Conservation (phyloP, 2,113 vertebrate species). For the Cercopithecus mona region DNA sequence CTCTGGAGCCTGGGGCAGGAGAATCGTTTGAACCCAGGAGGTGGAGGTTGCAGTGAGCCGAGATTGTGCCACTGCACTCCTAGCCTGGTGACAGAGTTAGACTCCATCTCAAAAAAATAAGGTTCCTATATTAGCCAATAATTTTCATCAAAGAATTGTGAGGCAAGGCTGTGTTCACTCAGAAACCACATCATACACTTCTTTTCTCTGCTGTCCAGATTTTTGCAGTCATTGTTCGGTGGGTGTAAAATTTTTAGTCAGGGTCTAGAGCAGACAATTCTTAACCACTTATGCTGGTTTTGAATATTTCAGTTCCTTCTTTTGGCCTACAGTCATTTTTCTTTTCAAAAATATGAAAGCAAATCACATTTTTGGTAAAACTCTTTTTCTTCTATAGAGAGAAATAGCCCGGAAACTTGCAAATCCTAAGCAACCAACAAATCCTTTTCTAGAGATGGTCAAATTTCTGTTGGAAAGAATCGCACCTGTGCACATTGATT, state of each 20-base stretch:
- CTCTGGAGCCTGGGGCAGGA: too few species aligned
- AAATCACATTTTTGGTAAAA: constrained; percentile 52
- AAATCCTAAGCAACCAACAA: constrained; percentile 98
- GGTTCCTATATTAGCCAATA: not conserved
- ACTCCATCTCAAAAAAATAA: too few species aligned
- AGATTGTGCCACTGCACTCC: too few species aligned
- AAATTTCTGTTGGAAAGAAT: constrained; percentile 99
- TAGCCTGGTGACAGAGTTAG: too few species aligned
- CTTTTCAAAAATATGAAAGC: constrained; percentile 35
- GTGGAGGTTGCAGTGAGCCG: too few species aligned
- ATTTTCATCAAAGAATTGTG: not conserved
- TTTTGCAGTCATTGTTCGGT: not conserved
- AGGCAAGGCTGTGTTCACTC: not conserved
- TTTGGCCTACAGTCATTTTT: constrained; percentile 11
- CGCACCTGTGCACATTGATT: constrained; percentile 99
- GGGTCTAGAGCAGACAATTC: not conserved
- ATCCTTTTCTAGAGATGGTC: constrained; percentile 99
- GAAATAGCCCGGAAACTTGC: constrained; percentile 98
- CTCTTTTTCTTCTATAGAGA: constrained; percentile 86
- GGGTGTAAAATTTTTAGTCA: not conserved
- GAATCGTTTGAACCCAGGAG: too few species aligned
- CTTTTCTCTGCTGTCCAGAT: not conserved
- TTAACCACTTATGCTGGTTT: not conserved
- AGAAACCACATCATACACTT: not conserved
- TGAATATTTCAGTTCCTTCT: constrained; percentile 36